These are phyloP conservation scores for Aphelenchoides bicaudatus DNA, from an alignment of 2,888 invertebrate genomes.

Conservation along the genomic window DNA sequence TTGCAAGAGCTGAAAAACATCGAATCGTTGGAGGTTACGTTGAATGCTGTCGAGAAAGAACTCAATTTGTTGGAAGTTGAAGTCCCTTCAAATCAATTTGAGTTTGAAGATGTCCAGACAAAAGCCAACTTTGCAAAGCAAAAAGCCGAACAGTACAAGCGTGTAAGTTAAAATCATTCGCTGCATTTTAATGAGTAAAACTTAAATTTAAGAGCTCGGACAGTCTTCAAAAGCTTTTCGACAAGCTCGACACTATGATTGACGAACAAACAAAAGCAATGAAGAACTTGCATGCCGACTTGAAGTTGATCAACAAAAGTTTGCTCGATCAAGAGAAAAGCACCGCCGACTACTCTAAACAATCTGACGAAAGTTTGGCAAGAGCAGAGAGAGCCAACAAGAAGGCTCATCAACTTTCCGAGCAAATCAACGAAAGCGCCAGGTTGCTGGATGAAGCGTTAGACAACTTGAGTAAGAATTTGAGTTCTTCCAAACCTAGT, in stretches of 20 bases:
- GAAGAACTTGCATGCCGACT: constrained; percentile 33
- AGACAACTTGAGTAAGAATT: constrained; percentile 36
- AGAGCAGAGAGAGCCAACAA: constrained; percentile 28
- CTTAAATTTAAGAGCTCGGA: constrained; percentile 18
- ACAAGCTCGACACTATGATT: constrained; percentile 62
- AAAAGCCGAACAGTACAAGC: no score
- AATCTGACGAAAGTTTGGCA: background rate
- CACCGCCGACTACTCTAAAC: background rate
- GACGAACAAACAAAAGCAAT: constrained; percentile 32
- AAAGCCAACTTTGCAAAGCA: no score
- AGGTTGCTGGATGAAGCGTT: constrained; percentile 66
- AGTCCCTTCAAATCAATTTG: no score
- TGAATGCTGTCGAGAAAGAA: no score
- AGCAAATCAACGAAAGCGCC: constrained; percentile 31
- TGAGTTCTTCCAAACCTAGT: background rate
- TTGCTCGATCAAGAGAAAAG: background rate
- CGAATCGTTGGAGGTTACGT: no score
- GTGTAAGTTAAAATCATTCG: no score
- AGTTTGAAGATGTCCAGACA: no score
- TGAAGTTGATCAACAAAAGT: constrained; percentile 29
- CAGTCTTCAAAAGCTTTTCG: constrained; percentile 18
- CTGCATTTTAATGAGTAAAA: no score
- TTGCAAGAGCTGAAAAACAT: no score
- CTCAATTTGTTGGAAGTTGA: no score
- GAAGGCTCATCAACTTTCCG: constrained; percentile 26